Evolutionary conservation across 2,888 invertebrate genomes (phyloP).

Genomic region (Diadegma fenestrale): DNA sequence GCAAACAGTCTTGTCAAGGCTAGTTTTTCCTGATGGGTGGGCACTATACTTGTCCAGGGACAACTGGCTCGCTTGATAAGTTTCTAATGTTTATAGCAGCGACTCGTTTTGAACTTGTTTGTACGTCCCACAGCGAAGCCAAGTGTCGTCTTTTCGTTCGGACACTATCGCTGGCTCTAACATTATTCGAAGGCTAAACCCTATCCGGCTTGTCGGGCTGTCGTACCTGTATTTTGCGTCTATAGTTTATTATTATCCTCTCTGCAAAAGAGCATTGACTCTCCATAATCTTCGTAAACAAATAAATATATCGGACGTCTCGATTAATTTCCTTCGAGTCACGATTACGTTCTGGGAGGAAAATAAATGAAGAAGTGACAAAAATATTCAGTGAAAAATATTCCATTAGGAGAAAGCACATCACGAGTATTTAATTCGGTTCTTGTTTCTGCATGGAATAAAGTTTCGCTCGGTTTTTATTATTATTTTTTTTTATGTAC

Average conservation of each 20-base stretch:
- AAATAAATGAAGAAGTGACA: background rate
- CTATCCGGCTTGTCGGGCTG: background rate
- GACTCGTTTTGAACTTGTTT: slow-evolving; percentile 67
- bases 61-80: background rate
- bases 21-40: no score
- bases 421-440: background rate
- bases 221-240: background rate
- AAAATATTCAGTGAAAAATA: background rate
- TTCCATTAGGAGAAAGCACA: background rate
- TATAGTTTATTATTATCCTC: background rate
- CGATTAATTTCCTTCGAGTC: background rate
- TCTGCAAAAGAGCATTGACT: background rate
- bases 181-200: slow-evolving; percentile 9
- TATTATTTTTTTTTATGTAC: background rate
- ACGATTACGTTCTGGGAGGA: background rate
- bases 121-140: background rate
- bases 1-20: no score
- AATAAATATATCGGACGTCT: no score
- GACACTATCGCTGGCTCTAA: background rate
- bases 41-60: background rate
- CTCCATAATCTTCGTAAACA: background rate
- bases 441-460: background rate
- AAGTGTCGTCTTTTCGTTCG: slow-evolving; percentile 14
- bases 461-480: background rate
- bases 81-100: slow-evolving; percentile 32